Evolutionary conservation across 2,888 invertebrate species (phyloP).

Genomic region (Apamea epomidion): DNA sequence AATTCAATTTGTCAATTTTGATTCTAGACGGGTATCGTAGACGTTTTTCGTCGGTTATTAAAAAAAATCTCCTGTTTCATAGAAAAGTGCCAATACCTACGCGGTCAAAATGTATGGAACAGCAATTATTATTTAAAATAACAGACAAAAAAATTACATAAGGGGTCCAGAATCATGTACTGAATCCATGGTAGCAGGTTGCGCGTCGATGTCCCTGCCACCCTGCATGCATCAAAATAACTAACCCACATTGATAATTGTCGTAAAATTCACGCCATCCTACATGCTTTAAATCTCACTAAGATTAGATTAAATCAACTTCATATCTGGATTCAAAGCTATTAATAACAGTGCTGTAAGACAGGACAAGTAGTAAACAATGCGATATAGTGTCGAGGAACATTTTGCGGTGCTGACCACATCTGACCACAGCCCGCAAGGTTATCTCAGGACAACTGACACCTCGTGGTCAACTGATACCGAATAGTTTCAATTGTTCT

Average conservation of each 20-base stretch:
- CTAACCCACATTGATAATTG: neutral
- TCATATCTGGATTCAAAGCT: conserved; percentile 38
- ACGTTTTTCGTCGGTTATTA: too few species aligned
- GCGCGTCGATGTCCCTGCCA: neutral
- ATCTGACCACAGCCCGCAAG: conserved; percentile 73
- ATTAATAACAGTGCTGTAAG: conserved; percentile 50
- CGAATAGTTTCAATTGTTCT: conserved; percentile 67
- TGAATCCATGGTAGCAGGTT: neutral
- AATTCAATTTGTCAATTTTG: too few species aligned
- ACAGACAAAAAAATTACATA: too few species aligned
- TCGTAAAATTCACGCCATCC: neutral
- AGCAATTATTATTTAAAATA: too few species aligned
- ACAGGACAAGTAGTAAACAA: conserved; percentile 49
- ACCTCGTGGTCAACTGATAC: conserved; percentile 75
- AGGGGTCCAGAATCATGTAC: neutral
- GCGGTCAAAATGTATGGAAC: too few species aligned
- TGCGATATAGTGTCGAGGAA: conserved; percentile 34
- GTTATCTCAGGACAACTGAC: conserved; percentile 77
- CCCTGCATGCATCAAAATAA: neutral
- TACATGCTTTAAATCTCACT: conserved; percentile 1
- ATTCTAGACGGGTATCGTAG: neutral
- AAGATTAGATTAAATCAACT: conserved; percentile 37
- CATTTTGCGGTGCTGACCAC: conserved; percentile 70
- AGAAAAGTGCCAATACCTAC: too few species aligned
- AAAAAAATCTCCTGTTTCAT: too few species aligned